These are phyloP conservation scores for Myathropa florea DNA, from an alignment of 2,888 invertebrate genomes.

Conservation along the genomic window DNA sequence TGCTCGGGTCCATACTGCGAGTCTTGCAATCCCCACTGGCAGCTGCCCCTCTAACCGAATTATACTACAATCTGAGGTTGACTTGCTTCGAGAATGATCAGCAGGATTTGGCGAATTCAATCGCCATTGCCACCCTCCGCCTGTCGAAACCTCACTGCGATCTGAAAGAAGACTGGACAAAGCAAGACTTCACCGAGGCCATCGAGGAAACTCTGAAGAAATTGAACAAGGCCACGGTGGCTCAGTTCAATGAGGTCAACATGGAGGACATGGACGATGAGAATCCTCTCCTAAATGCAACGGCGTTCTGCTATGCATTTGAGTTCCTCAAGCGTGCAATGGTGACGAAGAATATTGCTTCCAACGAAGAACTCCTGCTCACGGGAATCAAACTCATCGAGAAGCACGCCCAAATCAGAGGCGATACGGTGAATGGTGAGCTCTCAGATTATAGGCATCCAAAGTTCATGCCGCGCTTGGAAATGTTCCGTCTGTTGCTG, in stretches of 20 bases:
- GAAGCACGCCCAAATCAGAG: conserved; percentile 87
- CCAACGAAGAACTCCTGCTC: conserved; percentile 83
- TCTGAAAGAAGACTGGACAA: conserved; percentile 89
- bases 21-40: conserved; percentile 89
- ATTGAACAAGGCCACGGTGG: conserved; percentile 81
- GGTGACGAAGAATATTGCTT: conserved; percentile 80
- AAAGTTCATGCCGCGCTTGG: conserved; percentile 88
- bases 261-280: conserved; percentile 74
- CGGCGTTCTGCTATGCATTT: conserved; percentile 92
- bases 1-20: conserved; percentile 76
- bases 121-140: conserved; percentile 88
- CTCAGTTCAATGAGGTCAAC: conserved; percentile 55
- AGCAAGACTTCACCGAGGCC: conserved; percentile 85
- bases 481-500: conserved; percentile 90
- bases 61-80: conserved; percentile 84
- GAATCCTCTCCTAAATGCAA: conserved; percentile 81
- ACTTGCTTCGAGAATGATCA: conserved; percentile 82
- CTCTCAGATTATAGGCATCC: conserved; percentile 86
- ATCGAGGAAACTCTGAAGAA: conserved; percentile 84
- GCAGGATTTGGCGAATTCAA: conserved; percentile 82
- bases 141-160: conserved; percentile 91
- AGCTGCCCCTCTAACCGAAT: conserved; percentile 85
- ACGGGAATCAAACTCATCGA: conserved; percentile 86
- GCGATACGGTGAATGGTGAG: conserved; percentile 78
- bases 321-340: conserved; percentile 87